Percentiles rank a stretch among this genome's conserved stretches.
Conservation (phyloP, 2,113 vertebrate species). For the Asarcornis scutulata region DNA sequence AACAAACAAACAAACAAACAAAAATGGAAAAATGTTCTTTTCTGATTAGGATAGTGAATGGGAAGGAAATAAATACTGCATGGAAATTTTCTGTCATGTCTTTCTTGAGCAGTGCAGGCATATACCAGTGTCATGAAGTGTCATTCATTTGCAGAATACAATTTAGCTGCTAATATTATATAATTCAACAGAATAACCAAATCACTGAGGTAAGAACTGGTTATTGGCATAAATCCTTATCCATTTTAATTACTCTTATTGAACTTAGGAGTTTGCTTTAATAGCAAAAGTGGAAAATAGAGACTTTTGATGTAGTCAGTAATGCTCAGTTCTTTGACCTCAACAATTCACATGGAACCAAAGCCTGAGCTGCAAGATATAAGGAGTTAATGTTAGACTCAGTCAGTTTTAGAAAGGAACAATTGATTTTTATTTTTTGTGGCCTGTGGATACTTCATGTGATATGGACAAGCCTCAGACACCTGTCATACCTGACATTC, state of each 20-base stretch:
- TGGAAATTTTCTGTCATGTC: neutral
- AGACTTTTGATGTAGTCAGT: neutral
- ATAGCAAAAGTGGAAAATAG: neutral
- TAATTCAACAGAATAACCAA: neutral
- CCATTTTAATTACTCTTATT: conserved; percentile 27
- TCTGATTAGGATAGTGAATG: neutral
- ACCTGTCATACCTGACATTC: neutral
- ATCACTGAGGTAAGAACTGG: neutral
- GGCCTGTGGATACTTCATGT: neutral
- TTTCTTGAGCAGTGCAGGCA: neutral
- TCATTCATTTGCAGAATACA: neutral
- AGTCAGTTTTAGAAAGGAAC: neutral
- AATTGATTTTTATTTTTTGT: neutral
- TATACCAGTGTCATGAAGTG: neutral
- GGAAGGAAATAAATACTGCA: neutral
- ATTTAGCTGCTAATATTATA: neutral
- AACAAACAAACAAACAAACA: too few relatives aligned
- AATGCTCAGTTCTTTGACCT: neutral
- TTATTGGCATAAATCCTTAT: neutral
- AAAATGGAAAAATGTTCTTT: neutral
- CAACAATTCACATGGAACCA: accelerated
- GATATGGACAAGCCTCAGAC: neutral
- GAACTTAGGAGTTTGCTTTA: conserved; percentile 18
- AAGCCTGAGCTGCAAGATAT: neutral
- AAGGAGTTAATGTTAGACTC: neutral